These are phyloP conservation scores for Quiscalus mexicanus DNA, from an alignment of 2,113 vertebrate species.

Conservation along the genomic window DNA sequence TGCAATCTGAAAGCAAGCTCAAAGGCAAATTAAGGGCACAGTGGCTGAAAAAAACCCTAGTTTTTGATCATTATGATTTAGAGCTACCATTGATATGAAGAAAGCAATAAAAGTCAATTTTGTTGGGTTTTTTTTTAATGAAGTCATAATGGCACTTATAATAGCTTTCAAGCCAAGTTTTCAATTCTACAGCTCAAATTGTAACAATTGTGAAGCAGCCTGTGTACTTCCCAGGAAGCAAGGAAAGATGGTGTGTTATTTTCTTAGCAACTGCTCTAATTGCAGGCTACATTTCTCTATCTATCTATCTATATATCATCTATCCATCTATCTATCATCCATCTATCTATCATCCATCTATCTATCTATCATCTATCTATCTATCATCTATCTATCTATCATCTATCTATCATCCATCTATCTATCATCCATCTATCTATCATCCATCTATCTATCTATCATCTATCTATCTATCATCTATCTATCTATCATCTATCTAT, in stretches of 20 bases:
- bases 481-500: not conserved
- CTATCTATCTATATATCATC: not conserved
- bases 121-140: not conserved
- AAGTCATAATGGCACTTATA: not conserved
- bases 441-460: no score
- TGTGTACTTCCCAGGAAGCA: conserved; percentile 1
- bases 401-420: no score
- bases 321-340: not conserved
- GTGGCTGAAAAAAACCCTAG: not conserved
- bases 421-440: no score
- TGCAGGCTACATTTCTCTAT: not conserved
- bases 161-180: conserved; percentile 9
- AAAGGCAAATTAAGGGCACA: not conserved
- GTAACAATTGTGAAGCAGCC: not conserved
- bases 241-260: not conserved
- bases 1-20: conserved; percentile 6
- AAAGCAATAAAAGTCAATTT: not conserved
- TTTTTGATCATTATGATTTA: not conserved
- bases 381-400: not conserved
- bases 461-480: not conserved
- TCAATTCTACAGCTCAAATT: conserved; percentile 13
- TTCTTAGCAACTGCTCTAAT: not conserved
- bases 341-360: not conserved
- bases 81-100: not conserved
- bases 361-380: not conserved